Base-by-base conservation (phyloP, 2,113 vertebrate genomes). In the Brienomyrus brachyistius region DNA sequence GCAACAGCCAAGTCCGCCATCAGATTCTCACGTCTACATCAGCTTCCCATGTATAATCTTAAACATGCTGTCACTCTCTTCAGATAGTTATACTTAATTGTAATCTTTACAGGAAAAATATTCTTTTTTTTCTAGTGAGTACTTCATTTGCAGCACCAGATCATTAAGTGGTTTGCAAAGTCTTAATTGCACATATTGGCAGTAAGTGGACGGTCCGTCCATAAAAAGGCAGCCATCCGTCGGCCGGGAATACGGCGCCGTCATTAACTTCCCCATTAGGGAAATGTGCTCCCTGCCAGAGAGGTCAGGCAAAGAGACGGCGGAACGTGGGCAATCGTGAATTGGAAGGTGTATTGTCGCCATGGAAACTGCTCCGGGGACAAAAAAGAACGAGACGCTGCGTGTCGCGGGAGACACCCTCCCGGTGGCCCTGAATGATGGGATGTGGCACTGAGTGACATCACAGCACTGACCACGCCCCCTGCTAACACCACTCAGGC, bases 351-450 rank as follows among this genome's bases (percentile, higher is more conserved):
- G 91, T 90, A 90, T 90, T 91, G 93, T 94, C 91, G 88, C 94
- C 90, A 93, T 94, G 92, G 93, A 93, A 90, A 94, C 93, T 27
- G 88, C 52, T 89, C 90, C 47, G 84, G 86, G 90, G 80, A 93
- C 85, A 88, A 86, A 86, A 54, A 51, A 85, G 83, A 89, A 88
- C 15, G 40, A 88, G 70, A 86, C 31, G 70, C 80, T 70, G 77
- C 83, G 80, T 88, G 80, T 84, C 50, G 52, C 66, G 40, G 74
- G 51, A 56, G 89, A 80, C 88, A 70, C 70, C 35, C 51, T 59
- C 54, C 47, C 3, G 88, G 35, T 84, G 40, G 82, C 4, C 43
- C 45, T 23, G 45, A 45, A 11, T 15, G 45, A 21, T 23, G 43
- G 45, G 40, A 84, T n/a, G 2, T 23, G 6, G 74, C 35, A 19